Percentiles rank a stretch among this genome's conserved stretches.
These are phyloP conservation scores for Sebastes trivittatus DNA, from an alignment of 2,797 vertebrate genomes.

Conservation along the genomic window DNA sequence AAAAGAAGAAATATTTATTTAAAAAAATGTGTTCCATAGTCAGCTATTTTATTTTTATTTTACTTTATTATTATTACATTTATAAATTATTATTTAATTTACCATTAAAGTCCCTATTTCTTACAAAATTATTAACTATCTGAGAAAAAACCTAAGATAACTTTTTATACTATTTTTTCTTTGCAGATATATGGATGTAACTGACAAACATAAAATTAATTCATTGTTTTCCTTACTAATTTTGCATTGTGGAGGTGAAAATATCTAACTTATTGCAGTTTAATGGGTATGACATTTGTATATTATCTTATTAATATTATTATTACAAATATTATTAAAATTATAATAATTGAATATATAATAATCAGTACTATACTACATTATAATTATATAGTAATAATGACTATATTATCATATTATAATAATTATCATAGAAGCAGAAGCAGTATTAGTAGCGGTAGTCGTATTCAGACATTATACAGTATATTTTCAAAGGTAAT, in stretches of 20 bases:
- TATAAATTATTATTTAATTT: neutral
- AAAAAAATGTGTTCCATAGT: neutral
- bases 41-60: neutral
- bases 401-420: neutral
- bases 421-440: neutral
- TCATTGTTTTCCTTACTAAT: neutral
- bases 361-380: neutral
- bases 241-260: neutral
- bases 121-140: neutral
- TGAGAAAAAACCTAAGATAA: neutral
- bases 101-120: rapidly evolving
- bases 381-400: neutral
- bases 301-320: neutral
- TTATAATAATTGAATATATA: neutral
- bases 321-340: neutral
- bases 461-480: neutral
- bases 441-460: rapidly evolving
- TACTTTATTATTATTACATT: neutral
- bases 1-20: neutral
- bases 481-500: neutral
- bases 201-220: neutral
- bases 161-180: neutral
- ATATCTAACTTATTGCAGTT: neutral
- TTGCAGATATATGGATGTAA: neutral
- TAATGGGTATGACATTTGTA: neutral